Base-by-base conservation (phyloP, 2,888 invertebrate genomes). In the Phlogophora meticulosa region DNA sequence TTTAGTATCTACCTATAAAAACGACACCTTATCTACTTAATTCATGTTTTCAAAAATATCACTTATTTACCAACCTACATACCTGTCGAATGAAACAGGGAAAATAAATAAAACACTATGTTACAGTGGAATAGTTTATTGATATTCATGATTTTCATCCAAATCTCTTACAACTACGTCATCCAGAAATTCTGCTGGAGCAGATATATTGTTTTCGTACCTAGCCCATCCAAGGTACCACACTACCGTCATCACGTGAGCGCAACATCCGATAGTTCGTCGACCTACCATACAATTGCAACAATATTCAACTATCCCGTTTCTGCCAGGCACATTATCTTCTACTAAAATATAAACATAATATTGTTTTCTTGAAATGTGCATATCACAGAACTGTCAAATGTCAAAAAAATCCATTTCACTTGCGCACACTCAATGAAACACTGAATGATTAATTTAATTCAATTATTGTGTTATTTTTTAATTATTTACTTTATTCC, bases 201-300 rank as follows among this genome's bases (percentile, higher is more conserved):
- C 22, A 20, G 60, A 34, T 1, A 60, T 55, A 55, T 60, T 60
- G 0, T 36, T 0, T 45, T 55, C 0, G 0, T 28, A n/a, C n/a
- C 52, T 52, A 22, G 42, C 60, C 53, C 53, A 60, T n/a, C 52
- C 60, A 40, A 59, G 51, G 10, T 51, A 59, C 59, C 42, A 55
- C 22, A n/a, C n/a, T n/a, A n/a, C 15, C 15, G 52, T 52, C 38
- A 52, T 52, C 10, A 52, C 52, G 22, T 52, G 52, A 52, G 52
- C 38, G 46, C n/a, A n/a, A n/a, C n/a, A n/a, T n/a, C n/a, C n/a
- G n/a, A n/a, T n/a, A n/a, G n/a, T n/a, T n/a, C n/a, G n/a, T n/a
- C n/a, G n/a, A n/a, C n/a, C n/a, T n/a, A n/a, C n/a, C n/a, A n/a
- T n/a, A n/a, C n/a, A n/a, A n/a, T n/a, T n/a, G n/a, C n/a, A n/a